Conservation (phyloP, 2,797 vertebrate genomes). For the Megaceryle alcyon region DNA sequence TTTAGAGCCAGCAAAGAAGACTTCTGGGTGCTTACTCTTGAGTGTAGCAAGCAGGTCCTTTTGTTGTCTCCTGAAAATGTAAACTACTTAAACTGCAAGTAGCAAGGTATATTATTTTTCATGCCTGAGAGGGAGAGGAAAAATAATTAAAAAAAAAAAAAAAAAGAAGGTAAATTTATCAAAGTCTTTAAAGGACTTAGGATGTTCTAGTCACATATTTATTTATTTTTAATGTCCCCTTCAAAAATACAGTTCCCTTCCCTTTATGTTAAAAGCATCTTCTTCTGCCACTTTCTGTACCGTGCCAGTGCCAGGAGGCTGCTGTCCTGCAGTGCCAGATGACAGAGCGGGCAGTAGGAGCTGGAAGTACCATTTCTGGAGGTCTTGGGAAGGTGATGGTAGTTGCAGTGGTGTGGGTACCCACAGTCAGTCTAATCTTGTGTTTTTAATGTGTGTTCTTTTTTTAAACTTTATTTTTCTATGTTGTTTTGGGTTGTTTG, state of each 20-base stretch:
- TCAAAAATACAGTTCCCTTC: background rate
- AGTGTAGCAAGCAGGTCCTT: background rate
- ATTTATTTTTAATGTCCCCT: background rate
- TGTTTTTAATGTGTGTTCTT: too few species aligned
- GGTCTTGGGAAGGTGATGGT: background rate
- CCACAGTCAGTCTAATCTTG: background rate
- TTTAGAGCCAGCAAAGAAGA: background rate
- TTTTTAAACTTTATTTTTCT: background rate
- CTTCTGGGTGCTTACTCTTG: background rate
- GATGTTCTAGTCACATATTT: background rate
- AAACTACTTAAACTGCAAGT: background rate
- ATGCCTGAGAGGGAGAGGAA: background rate
- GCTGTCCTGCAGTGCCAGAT: background rate
- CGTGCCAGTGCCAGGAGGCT: background rate
- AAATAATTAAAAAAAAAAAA: background rate
- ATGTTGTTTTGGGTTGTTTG: too few species aligned
- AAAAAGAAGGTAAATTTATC: background rate
- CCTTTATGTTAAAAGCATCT: background rate
- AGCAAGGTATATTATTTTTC: background rate
- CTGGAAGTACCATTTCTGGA: background rate
- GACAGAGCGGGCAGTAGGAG: background rate
- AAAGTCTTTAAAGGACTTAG: background rate
- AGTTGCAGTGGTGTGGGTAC: background rate
- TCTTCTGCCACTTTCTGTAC: background rate
- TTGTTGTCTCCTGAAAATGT: background rate